Conservation (phyloP, 2,113 vertebrate genomes). For the Nasalis larvatus region DNA sequence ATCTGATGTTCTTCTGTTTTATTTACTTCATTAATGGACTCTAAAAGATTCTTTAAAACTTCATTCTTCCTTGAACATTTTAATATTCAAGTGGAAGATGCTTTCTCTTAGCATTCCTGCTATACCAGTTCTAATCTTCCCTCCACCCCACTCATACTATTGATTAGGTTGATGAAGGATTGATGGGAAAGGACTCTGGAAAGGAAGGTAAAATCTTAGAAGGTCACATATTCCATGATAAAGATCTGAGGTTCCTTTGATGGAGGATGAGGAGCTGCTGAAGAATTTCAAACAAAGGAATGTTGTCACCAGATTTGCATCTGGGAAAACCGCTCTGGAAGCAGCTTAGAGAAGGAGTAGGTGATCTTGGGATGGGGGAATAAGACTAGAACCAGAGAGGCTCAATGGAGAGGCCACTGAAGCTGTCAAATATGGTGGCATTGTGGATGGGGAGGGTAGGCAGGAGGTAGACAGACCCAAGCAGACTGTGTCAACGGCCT, state of each 20-base stretch:
- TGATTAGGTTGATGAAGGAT: too few species aligned
- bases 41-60: slow-evolving; percentile 23
- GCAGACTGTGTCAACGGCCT: background rate
- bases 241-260: background rate
- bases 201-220: background rate
- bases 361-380: fast-evolving
- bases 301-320: background rate
- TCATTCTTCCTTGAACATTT: background rate
- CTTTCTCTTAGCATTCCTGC: background rate
- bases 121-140: fast-evolving
- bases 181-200: background rate
- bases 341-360: background rate
- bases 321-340: background rate
- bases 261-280: background rate
- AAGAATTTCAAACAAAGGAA: background rate
- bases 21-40: background rate
- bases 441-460: background rate
- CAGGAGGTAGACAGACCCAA: fast-evolving
- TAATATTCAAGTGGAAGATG: background rate
- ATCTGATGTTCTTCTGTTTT: slow-evolving; percentile 18
- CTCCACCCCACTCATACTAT: fast-evolving
- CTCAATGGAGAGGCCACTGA: background rate
- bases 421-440: fast-evolving
- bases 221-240: background rate
- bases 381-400: background rate